A percentile compares a stretch with the other conserved stretches of the same genome.
phyloP scores from a whole-genome alignment of 2,797 vertebrate genomes.

The Lates japonicus region DNA sequence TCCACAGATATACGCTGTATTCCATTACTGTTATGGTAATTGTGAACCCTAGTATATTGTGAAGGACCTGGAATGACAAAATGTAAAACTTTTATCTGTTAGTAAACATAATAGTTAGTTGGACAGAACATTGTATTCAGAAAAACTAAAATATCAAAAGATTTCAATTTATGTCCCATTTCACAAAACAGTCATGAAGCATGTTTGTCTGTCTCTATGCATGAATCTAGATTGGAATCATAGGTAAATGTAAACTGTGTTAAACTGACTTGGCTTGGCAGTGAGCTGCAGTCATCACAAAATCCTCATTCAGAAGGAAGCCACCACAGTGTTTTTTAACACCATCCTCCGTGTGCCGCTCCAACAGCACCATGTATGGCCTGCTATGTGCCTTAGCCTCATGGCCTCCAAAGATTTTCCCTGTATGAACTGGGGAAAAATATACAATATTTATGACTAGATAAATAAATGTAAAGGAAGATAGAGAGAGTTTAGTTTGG shows the following conservation, averaged over 20 bases:
- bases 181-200: accelerated
- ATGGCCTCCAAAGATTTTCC: conserved; percentile 52
- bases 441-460: too few species aligned
- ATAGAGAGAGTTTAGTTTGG: too few species aligned
- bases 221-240: neutral
- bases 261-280: conserved; percentile 64
- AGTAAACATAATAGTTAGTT: neutral
- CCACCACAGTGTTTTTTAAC: neutral
- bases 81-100: neutral
- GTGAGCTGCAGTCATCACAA: conserved; percentile 79
- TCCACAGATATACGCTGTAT: neutral
- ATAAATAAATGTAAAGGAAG: too few species aligned
- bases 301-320: conserved; percentile 76
- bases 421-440: conserved; percentile 23
- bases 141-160: too few species aligned
- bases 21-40: accelerated
- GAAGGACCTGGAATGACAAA: conserved; percentile 35
- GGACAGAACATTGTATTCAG: too few species aligned
- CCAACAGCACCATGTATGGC: conserved; percentile 74
- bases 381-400: conserved; percentile 57
- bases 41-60: conserved; percentile 61
- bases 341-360: accelerated
- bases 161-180: neutral
- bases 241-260: neutral
- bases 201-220: neutral